Percentiles rank a stretch among this genome's conserved stretches.
Evolutionary conservation across 2,797 vertebrate genomes (phyloP).

Genomic region (Siniperca undulata): DNA sequence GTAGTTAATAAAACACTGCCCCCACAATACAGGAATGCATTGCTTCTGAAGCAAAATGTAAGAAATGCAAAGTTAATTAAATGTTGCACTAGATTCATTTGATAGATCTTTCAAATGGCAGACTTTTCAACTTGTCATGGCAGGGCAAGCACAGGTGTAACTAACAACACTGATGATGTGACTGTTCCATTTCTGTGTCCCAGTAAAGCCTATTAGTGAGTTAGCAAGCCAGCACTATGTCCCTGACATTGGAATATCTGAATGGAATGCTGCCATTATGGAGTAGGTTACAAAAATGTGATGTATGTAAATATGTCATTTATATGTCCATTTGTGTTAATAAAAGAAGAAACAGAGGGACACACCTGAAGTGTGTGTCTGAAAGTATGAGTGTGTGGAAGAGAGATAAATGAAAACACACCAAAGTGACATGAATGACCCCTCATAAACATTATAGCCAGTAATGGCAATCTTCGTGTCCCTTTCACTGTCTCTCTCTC

Average conservation of each 20-base stretch:
- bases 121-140: not conserved
- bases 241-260: not conserved
- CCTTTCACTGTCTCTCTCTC: slow-evolving; percentile 10
- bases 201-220: not conserved
- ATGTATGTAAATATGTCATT: too few species aligned
- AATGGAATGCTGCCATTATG: not conserved
- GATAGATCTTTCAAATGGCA: not conserved
- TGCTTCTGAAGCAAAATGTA: not conserved
- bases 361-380: not conserved
- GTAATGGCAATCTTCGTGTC: slow-evolving; percentile 45
- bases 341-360: not conserved
- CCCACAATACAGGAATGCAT: not conserved
- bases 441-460: slow-evolving; percentile 30
- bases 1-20: not conserved
- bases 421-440: slow-evolving; percentile 39
- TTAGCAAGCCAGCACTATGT: too few species aligned
- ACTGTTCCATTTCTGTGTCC: not conserved
- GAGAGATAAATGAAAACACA: slow-evolving; percentile 19
- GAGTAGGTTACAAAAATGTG: not conserved
- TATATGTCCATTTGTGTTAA: not conserved
- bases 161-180: not conserved
- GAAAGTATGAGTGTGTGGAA: not conserved
- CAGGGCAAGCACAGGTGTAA: too few species aligned
- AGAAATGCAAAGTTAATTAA: not conserved
- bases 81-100: not conserved